These are phyloP conservation scores for Seira musarum DNA, from an alignment of 2,888 invertebrate genomes.

Conservation along the genomic window DNA sequence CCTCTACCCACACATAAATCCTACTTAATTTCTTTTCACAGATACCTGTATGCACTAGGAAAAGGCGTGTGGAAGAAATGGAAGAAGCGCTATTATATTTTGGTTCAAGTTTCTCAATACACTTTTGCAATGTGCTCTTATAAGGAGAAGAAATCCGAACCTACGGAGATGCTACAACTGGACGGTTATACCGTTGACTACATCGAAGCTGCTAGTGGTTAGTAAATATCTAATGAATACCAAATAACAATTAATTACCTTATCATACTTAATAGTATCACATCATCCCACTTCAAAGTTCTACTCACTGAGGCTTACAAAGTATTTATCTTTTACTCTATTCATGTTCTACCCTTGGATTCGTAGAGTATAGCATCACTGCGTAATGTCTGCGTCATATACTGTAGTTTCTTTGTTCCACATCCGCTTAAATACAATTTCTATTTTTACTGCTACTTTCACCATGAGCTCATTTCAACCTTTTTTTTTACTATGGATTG, in stretches of 20 bases:
- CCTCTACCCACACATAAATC: background rate
- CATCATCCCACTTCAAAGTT: too few relatives aligned
- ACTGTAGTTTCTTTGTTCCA: too few relatives aligned
- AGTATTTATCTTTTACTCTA: too few relatives aligned
- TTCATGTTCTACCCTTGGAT: too few relatives aligned
- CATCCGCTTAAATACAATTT: too few relatives aligned
- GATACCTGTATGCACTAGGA: conserved; percentile 92
- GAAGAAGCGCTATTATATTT: conserved; percentile 98
- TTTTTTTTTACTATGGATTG: too few relatives aligned
- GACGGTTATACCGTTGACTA: conserved; percentile 99
- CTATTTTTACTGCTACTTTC: too few relatives aligned
- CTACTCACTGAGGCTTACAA: too few relatives aligned
- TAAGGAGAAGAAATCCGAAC: conserved; percentile 99
- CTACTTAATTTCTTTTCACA: conserved; percentile 71
- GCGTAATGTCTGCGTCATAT: too few relatives aligned
- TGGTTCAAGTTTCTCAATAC: conserved; percentile 99
- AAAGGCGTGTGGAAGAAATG: conserved; percentile 99
- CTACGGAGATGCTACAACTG: conserved; percentile 99
- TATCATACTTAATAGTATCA: background rate
- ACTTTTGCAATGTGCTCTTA: conserved; percentile 99
- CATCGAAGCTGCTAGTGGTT: conserved; percentile 95
- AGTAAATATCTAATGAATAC: conserved; percentile 69
- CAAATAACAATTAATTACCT: background rate
- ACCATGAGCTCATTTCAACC: too few relatives aligned
- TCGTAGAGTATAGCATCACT: too few relatives aligned